A percentile compares a stretch with the other conserved stretches of the same genome.
Evolutionary conservation across 2,113 vertebrate genomes (phyloP).

Genomic region (Macrotis lagotis): DNA sequence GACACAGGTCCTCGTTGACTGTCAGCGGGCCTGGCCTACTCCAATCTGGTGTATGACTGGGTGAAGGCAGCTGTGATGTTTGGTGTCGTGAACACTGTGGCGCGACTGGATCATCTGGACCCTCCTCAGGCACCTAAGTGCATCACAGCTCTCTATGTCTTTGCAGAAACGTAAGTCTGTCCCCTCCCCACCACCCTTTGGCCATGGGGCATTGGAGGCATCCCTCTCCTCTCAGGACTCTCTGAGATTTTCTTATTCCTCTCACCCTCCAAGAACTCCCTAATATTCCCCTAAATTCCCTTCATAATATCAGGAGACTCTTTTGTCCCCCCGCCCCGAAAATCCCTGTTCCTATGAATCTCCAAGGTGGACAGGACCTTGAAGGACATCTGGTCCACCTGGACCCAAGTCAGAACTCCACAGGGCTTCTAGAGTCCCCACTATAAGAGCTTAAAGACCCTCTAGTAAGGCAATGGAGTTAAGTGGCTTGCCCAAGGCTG

Average conservation of each 20-base stretch:
- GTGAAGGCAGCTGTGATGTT: conserved; percentile 97
- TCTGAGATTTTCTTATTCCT: fast-evolving
- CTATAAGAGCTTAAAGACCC: neutral
- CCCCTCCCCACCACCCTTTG: neutral
- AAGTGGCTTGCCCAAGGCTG: no score
- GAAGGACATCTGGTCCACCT: neutral
- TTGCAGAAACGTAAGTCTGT: conserved; percentile 93
- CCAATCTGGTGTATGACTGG: conserved; percentile 97
- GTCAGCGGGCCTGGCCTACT: conserved; percentile 93
- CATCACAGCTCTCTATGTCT: conserved; percentile 96
- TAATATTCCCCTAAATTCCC: neutral
- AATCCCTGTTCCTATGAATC: neutral
- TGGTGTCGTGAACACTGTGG: conserved; percentile 91
- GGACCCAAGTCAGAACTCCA: neutral
- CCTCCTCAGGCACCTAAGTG: conserved; percentile 95
- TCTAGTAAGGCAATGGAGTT: no score
- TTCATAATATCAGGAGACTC: no score
- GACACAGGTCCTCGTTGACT: neutral
- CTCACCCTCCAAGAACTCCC: neutral
- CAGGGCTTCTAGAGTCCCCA: neutral
- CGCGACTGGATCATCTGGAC: conserved; percentile 93
- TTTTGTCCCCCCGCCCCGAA: neutral
- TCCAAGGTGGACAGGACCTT: neutral
- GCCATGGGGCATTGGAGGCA: fast-evolving
- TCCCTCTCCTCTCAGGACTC: neutral